Percentiles rank a stretch among this genome's conserved stretches.
Conservation (phyloP, 2,888 invertebrate genomes). For the Leucophora obtusa region DNA sequence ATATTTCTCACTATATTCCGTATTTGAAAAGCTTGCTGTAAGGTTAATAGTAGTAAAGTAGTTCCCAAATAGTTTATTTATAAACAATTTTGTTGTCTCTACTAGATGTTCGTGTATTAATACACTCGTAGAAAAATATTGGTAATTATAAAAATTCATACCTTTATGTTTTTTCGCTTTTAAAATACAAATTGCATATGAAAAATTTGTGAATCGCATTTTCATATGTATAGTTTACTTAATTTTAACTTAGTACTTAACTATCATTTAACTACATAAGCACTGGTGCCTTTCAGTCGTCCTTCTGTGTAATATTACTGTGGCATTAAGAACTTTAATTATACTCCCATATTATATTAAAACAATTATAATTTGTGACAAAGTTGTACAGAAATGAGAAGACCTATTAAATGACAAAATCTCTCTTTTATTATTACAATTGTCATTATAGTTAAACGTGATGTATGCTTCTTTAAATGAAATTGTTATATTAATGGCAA, state of each 20-base stretch:
- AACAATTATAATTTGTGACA: constrained; percentile 28
- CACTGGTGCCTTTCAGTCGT: background rate
- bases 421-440: constrained; percentile 17
- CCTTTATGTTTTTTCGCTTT: no score
- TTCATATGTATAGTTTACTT: background rate
- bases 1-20: background rate
- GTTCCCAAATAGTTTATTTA: background rate
- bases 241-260: background rate
- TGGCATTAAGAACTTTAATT: constrained; percentile 24
- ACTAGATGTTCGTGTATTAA: no score
- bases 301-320: background rate
- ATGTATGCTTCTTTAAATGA: constrained; percentile 7
- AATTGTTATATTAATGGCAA: background rate
- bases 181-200: no score
- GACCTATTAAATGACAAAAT: constrained; percentile 15
- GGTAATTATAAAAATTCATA: no score
- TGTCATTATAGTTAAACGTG: constrained; percentile 25
- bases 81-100: no score
- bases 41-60: background rate
- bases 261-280: background rate
- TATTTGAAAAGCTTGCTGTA: background rate
- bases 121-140: no score
- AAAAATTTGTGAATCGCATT: no score
- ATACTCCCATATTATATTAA: constrained; percentile 27
- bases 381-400: background rate